phyloP scores from a whole-genome alignment of 1,140 invertebrate genomes.

The Hycleus phaleratus region DNA sequence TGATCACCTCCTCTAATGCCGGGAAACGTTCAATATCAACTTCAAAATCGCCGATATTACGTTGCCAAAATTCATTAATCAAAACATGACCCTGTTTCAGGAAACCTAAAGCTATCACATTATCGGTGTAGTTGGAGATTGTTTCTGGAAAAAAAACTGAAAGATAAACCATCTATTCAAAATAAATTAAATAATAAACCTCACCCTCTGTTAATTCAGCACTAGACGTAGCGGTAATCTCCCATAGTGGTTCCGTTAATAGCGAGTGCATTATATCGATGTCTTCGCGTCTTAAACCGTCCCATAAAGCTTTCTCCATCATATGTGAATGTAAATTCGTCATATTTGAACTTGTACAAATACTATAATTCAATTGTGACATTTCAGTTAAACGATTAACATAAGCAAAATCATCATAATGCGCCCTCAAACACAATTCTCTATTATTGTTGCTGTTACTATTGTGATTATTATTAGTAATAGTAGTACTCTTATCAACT shows the following conservation, averaged over 20 bases:
- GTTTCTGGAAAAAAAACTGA: conserved; percentile 36
- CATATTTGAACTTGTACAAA: conserved; percentile 68
- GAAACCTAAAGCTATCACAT: conserved; percentile 63
- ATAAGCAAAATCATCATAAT: conserved; percentile 69
- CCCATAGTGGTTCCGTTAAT: conserved; percentile 75
- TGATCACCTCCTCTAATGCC: conserved; percentile 66
- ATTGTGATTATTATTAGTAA: too few species aligned
- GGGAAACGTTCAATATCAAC: conserved; percentile 66
- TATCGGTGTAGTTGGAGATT: conserved; percentile 74
- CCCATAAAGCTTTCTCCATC: conserved; percentile 69
- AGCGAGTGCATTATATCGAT: conserved; percentile 64
- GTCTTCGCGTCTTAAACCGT: conserved; percentile 69
- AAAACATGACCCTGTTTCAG: conserved; percentile 71
- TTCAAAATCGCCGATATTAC: conserved; percentile 67
- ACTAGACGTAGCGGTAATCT: conserved; percentile 60
- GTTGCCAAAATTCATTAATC: conserved; percentile 79
- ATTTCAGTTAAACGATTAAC: conserved; percentile 56
- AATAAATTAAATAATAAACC: too few species aligned
- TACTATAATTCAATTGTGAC: conserved; percentile 73
- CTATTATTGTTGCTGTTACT: conserved; percentile 40
- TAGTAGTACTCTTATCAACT: conserved; percentile 37
- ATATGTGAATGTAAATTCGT: conserved; percentile 64
- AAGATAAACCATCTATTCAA: neutral
- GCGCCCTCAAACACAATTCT: conserved; percentile 66
- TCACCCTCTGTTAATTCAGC: conserved; percentile 53